Evolutionary conservation across 2,888 invertebrate species (phyloP), one percentile per base, ranked within the genome.

Genomic region (Polyploca ridens): DNA sequence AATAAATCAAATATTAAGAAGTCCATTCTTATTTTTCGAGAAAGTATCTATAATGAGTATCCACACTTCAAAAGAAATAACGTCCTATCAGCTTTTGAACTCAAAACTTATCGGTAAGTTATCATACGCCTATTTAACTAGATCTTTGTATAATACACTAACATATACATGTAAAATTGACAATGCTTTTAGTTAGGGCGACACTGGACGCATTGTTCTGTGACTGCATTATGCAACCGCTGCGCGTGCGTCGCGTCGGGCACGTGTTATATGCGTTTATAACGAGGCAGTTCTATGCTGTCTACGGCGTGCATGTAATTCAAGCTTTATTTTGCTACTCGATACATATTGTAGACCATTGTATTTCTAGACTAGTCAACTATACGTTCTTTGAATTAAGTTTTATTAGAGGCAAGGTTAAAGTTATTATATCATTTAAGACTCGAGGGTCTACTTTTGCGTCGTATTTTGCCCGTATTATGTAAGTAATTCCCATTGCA

Each of bases 141-240:
- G 49, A 8, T 49, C 5, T 49, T 49, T 49, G 16, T 49, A n/a
- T 46, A 49, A 14, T 16, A n/a, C n/a, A 46, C n/a, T 7, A 19
- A 54, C 54, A 54, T 19, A 10, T 54, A 54, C 54, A 19, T 10
- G 19, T 54, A 10, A 54, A 54, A 54, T 54, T 46, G 46, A n/a
- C 46, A 46, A n/a, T n/a, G 54, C 54, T 16, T n/a, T 67, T 64
- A 65, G 69, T 64, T 70, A 72, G 79, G 75, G 78, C 77, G 77
- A 8, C 19, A 19, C 10, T 54, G 19, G 67, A 75, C 72, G 83
- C 86, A 82, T 59, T 68, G 77, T 77, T 71, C 77, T 84, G 85
- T 85, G 82, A 86, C 83, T 78, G 70, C 76, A 81, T 85, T 81
- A 87, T 83, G 87, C 84, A 87, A 86, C 72, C 62, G 65, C 64